Conservation (phyloP, 2,797 vertebrate genomes). For the Tympanoctomys barrerae region DNA sequence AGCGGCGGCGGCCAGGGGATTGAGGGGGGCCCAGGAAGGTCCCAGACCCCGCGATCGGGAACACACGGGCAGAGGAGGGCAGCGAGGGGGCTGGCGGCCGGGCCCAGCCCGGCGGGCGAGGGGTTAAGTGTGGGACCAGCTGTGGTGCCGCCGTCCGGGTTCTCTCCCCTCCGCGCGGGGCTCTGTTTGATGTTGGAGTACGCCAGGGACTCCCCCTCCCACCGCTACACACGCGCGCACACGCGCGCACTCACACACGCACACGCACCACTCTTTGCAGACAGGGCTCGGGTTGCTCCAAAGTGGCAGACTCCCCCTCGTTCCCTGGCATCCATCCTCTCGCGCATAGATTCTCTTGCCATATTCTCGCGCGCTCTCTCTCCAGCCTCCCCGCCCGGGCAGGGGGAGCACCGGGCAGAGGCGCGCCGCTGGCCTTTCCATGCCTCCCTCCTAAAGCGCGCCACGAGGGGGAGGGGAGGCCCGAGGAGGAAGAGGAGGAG, state of each 20-base stretch:
- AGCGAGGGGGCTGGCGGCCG: conserved; percentile 39
- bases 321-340: conserved; percentile 53
- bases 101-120: conserved; percentile 84
- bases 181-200: conserved; percentile 93
- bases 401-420: conserved; percentile 74
- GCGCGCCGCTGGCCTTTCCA: conserved; percentile 80
- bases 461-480: conserved; percentile 86
- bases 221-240: conserved; percentile 85
- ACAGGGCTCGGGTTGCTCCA: conserved; percentile 88
- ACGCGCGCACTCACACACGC: conserved; percentile 86
- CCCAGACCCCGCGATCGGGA: conserved; percentile 20
- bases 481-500: conserved; percentile 82
- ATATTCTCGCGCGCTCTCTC: conserved; percentile 77
- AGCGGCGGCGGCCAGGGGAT: neutral
- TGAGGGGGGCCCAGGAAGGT: neutral
- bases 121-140: conserved; percentile 93
- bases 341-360: conserved; percentile 62
- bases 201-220: conserved; percentile 92
- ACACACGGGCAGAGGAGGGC: neutral
- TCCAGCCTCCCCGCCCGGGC: conserved; percentile 75
- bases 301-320: conserved; percentile 81
- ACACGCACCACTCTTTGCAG: conserved; percentile 89
- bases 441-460: conserved; percentile 85
- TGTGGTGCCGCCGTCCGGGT: conserved; percentile 92
- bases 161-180: conserved; percentile 91